These are phyloP conservation scores for Gonatopus flavifemur DNA, from an alignment of 1,140 invertebrate species.

Conservation along the genomic window DNA sequence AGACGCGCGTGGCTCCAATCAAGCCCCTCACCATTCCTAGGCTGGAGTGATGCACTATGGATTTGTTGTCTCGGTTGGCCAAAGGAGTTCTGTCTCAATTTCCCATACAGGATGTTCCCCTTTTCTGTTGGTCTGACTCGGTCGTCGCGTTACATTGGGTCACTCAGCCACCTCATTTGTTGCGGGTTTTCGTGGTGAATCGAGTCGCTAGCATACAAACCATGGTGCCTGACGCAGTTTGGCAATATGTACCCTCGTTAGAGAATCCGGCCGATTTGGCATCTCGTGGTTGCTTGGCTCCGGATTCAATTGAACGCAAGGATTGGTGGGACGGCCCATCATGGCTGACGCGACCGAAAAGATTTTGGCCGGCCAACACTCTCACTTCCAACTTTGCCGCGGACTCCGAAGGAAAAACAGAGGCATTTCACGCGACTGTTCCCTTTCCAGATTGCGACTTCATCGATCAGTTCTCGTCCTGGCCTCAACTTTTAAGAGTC, in stretches of 20 bases:
- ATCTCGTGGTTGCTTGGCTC: constrained; percentile 36
- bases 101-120: not conserved
- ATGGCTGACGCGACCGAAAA: not conserved
- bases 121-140: constrained; percentile 38
- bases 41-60: not conserved
- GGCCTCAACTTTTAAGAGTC: too few relatives aligned
- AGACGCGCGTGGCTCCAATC: not conserved
- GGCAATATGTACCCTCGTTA: constrained; percentile 31
- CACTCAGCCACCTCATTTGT: too few relatives aligned
- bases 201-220: too few relatives aligned
- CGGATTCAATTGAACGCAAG: constrained; percentile 10
- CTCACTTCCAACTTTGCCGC: too few relatives aligned
- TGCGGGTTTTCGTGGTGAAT: too few relatives aligned
- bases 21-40: not conserved
- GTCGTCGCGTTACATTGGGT: constrained; percentile 37
- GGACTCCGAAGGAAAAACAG: too few relatives aligned
- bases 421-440: too few relatives aligned
- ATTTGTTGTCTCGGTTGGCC: not conserved
- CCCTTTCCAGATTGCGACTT: too few relatives aligned
- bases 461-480: too few relatives aligned
- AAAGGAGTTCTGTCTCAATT: too few relatives aligned
- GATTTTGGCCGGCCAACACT: too few relatives aligned
- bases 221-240: constrained; percentile 15
- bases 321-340: constrained; percentile 40
- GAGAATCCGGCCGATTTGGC: constrained; percentile 42